Conservation (phyloP, 2,113 vertebrate genomes). For the Nettapus auritus region DNA sequence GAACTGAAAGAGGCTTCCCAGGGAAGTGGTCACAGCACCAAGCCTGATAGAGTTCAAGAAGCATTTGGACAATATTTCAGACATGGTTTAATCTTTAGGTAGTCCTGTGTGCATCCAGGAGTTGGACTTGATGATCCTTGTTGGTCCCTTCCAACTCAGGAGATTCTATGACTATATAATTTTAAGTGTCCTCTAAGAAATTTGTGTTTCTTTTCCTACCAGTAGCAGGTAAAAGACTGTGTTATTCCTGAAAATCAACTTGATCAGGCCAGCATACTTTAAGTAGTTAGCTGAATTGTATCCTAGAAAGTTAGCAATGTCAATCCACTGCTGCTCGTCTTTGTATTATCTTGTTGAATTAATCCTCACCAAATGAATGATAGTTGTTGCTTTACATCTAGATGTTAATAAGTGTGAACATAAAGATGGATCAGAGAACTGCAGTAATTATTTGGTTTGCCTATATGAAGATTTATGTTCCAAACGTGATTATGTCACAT, state of each 20-base stretch:
- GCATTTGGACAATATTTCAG: background rate
- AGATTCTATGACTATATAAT: background rate
- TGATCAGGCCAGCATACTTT: background rate
- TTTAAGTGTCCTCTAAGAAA: background rate
- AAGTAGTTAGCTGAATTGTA: background rate
- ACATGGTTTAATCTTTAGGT: background rate
- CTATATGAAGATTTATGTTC: background rate
- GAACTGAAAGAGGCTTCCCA: background rate
- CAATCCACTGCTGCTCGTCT: background rate
- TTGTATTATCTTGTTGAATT: background rate
- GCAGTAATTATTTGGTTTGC: constrained; percentile 5
- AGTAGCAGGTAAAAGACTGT: background rate
- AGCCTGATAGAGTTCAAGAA: background rate
- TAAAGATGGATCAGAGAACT: constrained; percentile 25
- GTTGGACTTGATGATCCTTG: background rate
- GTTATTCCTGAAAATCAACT: background rate
- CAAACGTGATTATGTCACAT: constrained; percentile 24
- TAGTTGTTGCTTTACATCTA: background rate
- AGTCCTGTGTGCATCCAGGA: background rate
- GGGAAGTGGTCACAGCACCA: background rate
- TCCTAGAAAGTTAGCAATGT: background rate
- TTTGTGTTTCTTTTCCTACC: background rate
- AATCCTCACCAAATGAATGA: constrained; percentile 22
- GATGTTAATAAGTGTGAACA: constrained; percentile 37
- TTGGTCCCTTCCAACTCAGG: background rate